These are phyloP conservation scores for Platygyra sinensis DNA, from an alignment of 64 coral and sea anemone genomes.

Conservation along the genomic window DNA sequence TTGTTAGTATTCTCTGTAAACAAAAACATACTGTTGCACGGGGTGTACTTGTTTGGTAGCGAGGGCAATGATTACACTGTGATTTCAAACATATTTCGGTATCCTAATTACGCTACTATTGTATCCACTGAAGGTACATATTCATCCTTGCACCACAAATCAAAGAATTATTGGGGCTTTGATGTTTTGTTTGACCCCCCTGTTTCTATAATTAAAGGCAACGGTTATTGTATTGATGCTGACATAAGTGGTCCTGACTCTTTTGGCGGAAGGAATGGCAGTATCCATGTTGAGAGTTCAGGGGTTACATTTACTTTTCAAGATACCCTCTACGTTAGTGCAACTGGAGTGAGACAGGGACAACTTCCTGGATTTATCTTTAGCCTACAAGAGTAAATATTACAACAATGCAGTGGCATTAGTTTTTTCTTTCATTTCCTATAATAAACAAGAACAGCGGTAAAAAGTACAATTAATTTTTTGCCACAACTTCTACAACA, in stretches of 20 bases:
- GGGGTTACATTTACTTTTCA: neutral
- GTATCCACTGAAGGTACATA: neutral
- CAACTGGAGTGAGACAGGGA: neutral
- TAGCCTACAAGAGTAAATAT: too few species aligned
- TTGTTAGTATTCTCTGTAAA: neutral
- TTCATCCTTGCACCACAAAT: neutral
- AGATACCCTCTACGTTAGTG: fast-evolving
- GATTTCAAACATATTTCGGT: neutral
- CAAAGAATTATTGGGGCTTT: neutral
- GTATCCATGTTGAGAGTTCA: neutral
- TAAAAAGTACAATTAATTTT: too few species aligned
- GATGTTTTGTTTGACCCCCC: neutral
- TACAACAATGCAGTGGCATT: too few species aligned
- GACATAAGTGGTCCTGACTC: neutral
- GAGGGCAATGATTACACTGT: neutral
- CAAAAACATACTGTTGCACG: neutral
- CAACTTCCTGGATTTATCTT: neutral
- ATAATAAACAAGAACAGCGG: too few species aligned
- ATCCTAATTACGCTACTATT: neutral
- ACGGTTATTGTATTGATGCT: neutral
- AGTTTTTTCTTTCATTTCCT: too few species aligned
- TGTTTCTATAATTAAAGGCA: neutral
- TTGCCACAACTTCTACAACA: too few species aligned
- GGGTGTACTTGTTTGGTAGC: neutral
- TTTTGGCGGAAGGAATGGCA: neutral